A percentile compares a stretch with the other conserved stretches of the same genome.
phyloP scores from a whole-genome alignment of 53 echinoderm and acorn worm genomes.

The Paracentrotus lividus region DNA sequence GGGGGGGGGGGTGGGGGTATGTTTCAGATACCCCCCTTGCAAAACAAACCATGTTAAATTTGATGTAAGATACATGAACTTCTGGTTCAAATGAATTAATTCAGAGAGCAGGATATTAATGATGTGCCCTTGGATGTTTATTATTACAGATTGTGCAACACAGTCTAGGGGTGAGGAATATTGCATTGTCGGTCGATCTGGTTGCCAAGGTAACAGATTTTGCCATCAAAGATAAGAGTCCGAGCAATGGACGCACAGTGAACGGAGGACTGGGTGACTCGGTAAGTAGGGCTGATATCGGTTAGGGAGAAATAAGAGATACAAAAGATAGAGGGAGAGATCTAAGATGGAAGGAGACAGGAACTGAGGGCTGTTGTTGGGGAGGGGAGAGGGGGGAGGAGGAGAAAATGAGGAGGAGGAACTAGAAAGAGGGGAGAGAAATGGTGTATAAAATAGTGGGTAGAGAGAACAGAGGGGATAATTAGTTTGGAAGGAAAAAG shows the following conservation, averaged over 20 bases:
- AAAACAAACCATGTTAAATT: too few relatives aligned
- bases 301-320: neutral
- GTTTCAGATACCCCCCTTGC: too few relatives aligned
- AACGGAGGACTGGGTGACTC: conserved; percentile 1
- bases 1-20: too few relatives aligned
- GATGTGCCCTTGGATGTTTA: conserved; percentile 16
- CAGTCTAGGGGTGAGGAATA: conserved; percentile 76
- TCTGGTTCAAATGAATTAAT: neutral
- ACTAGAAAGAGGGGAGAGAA: neutral
- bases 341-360: neutral
- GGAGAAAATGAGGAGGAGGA: neutral
- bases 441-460: neutral
- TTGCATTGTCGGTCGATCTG: conserved; percentile 70
- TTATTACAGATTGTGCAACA: conserved; percentile 74
- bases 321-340: neutral
- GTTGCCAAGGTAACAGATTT: conserved; percentile 83
- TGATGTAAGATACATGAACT: neutral
- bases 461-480: neutral
- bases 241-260: neutral
- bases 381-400: neutral
- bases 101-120: neutral
- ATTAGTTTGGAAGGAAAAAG: neutral
- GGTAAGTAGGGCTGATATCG: neutral
- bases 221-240: conserved; percentile 32
- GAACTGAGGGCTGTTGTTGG: neutral